These are phyloP conservation scores for Panthera uncia DNA, from an alignment of 2,113 vertebrate species.

Conservation along the genomic window DNA sequence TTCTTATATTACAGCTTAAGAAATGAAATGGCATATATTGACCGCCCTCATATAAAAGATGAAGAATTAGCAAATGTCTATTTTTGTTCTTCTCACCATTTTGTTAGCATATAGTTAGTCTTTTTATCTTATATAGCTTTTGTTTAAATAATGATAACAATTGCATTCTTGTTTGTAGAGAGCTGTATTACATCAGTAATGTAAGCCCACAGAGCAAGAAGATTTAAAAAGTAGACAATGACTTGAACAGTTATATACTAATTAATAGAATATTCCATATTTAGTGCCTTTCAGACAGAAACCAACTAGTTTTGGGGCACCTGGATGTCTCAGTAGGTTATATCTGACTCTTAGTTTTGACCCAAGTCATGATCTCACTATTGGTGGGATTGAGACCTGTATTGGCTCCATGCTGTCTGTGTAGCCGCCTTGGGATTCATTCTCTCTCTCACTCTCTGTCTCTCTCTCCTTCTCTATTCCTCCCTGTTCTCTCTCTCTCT, in stretches of 20 bases:
- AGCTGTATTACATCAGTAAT: neutral
- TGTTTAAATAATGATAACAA: neutral
- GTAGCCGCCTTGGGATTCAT: no score
- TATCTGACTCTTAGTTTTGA: no score
- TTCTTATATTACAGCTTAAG: neutral
- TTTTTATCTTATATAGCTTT: neutral
- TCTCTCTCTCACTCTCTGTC: no score
- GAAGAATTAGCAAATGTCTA: neutral
- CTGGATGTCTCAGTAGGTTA: no score
- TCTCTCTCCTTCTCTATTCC: no score
- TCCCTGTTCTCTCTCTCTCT: no score
- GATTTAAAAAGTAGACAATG: neutral
- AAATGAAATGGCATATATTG: neutral
- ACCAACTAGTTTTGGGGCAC: neutral
- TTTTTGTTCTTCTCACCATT: neutral
- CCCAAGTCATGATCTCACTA: no score
- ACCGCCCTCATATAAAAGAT: neutral
- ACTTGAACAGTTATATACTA: neutral
- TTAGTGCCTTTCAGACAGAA: neutral
- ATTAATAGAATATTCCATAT: neutral
- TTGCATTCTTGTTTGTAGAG: neutral
- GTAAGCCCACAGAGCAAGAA: neutral
- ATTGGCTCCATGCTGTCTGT: no score
- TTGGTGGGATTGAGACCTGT: no score
- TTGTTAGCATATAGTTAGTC: neutral